Evolutionary conservation across 2,888 invertebrate species (phyloP).

Genomic region (Uloborus plumipes): DNA sequence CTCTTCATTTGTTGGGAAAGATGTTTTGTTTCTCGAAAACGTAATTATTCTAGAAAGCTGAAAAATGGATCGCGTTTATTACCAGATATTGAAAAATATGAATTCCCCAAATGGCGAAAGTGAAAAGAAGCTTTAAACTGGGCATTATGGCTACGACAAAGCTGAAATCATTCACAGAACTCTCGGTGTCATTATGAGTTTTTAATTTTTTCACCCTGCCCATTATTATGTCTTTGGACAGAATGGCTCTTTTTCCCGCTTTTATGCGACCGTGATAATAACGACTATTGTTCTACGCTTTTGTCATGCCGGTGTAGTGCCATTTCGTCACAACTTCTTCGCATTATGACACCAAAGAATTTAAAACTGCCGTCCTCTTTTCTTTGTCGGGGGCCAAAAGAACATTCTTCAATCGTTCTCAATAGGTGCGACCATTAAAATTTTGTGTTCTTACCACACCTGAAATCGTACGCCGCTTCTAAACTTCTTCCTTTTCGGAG

Average conservation of each 20-base stretch:
- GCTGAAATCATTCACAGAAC: too few relatives aligned
- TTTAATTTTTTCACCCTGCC: too few relatives aligned
- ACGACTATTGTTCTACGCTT: conserved; percentile 23
- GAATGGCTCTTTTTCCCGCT: conserved; percentile 37
- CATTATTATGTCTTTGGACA: background rate
- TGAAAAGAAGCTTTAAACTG: too few relatives aligned
- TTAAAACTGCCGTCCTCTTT: conserved; percentile 23
- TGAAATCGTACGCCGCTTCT: background rate
- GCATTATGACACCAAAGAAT: conserved; percentile 30
- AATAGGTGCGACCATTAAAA: conserved; percentile 37
- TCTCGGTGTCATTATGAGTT: too few relatives aligned
- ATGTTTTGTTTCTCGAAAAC: too few relatives aligned
- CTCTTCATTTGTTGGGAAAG: too few relatives aligned
- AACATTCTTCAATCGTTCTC: conserved; percentile 32
- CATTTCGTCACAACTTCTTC: conserved; percentile 11
- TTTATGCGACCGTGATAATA: conserved; percentile 30
- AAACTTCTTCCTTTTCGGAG: conserved; percentile 11
- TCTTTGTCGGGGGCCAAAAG: conserved; percentile 16
- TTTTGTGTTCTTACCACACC: conserved; percentile 18
- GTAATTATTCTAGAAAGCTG: too few relatives aligned
- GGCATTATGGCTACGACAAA: too few relatives aligned
- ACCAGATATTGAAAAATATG: too few relatives aligned
- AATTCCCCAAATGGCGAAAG: too few relatives aligned
- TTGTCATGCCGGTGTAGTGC: background rate
- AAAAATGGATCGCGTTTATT: too few relatives aligned